phyloP scores from a whole-genome alignment of 2,113 vertebrate genomes.

The Poicephalus gulielmi region DNA sequence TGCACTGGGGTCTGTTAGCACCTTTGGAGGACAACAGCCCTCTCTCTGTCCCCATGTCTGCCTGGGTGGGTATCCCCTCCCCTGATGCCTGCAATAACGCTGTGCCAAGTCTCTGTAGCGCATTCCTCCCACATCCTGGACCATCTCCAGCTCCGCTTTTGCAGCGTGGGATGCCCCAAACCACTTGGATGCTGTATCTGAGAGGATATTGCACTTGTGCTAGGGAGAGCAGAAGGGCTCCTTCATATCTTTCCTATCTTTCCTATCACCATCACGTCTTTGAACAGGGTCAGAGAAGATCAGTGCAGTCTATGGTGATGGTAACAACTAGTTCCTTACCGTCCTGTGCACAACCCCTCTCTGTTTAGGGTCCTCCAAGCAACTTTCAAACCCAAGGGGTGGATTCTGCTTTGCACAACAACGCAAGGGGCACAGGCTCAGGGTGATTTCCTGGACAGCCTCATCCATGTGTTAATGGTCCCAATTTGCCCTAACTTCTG shows the following conservation, averaged over 20 bases:
- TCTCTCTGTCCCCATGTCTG: no score
- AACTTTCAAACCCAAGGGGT: background rate
- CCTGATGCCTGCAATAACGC: fast-evolving
- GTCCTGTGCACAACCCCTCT: background rate
- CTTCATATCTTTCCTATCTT: background rate
- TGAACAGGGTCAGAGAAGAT: background rate
- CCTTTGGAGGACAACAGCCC: background rate
- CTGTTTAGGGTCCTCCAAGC: background rate
- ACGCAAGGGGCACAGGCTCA: background rate
- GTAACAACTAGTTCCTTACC: background rate
- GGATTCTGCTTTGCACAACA: background rate
- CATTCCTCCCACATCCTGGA: background rate
- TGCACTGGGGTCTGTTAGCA: background rate
- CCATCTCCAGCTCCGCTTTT: background rate
- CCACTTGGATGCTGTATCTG: background rate
- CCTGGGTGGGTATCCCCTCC: background rate
- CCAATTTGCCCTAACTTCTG: background rate
- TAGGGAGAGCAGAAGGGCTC: background rate
- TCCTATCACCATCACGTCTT: background rate
- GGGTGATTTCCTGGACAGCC: background rate
- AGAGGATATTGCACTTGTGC: background rate
- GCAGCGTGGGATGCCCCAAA: background rate
- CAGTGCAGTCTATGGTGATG: background rate
- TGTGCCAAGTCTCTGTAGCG: fast-evolving
- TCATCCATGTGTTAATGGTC: background rate